These are phyloP conservation scores for Conistra vaccinii DNA, from an alignment of 2,888 invertebrate species.

Conservation along the genomic window DNA sequence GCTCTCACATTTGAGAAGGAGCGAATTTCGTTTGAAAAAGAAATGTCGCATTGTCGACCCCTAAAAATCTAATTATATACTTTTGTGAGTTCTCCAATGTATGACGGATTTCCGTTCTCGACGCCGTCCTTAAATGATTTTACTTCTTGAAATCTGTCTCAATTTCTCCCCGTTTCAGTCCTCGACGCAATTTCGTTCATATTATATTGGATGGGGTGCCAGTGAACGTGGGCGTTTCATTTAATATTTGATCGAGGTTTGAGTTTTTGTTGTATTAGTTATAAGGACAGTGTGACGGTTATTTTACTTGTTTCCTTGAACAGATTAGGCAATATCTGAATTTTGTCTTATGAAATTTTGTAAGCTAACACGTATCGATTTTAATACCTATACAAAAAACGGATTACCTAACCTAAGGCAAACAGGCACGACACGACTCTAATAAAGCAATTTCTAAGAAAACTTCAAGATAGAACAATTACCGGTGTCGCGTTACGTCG, in stretches of 20 bases:
- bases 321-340: background rate
- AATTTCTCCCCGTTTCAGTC: conserved; percentile 78
- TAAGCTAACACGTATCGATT: no score
- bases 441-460: no score
- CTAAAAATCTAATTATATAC: conserved; percentile 74
- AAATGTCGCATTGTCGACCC: conserved; percentile 62
- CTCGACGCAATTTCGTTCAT: conserved; percentile 79
- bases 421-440: no score
- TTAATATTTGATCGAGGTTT: conserved; percentile 57
- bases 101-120: conserved; percentile 80
- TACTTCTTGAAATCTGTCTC: conserved; percentile 82
- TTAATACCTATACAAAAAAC: background rate
- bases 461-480: no score
- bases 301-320: conserved; percentile 1
- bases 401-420: no score
- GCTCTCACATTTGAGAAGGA: conserved; percentile 51
- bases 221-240: conserved; percentile 59
- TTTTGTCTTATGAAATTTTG: background rate
- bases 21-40: conserved; percentile 48
- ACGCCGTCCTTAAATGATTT: conserved; percentile 79
- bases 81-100: conserved; percentile 72
- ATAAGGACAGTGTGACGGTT: conserved; percentile 1
- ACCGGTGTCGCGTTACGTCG: no score
- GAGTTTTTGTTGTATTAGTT: conserved; percentile 44
- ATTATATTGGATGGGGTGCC: conserved; percentile 73